Conservation (phyloP, 2,797 vertebrate genomes). For the Manis pentadactyla region DNA sequence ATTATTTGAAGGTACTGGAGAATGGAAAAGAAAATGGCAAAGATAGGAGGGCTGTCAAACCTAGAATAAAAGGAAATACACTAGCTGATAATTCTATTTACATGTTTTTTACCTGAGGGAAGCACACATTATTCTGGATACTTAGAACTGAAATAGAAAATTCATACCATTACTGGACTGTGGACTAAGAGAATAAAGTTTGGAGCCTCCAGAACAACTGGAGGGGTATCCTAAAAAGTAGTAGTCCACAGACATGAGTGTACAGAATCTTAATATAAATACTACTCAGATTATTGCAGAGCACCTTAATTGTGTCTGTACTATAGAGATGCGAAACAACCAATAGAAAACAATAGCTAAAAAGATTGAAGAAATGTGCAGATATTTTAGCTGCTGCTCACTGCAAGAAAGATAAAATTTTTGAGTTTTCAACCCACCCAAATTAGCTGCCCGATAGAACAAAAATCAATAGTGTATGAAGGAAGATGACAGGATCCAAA, state of each 20-base stretch:
- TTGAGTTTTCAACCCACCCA: not conserved
- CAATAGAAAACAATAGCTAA: not conserved
- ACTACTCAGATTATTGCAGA: not conserved
- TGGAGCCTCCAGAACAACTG: not conserved
- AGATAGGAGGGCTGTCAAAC: not conserved
- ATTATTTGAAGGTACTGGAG: not conserved
- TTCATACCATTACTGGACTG: not conserved
- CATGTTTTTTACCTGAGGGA: not conserved
- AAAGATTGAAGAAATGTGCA: not conserved
- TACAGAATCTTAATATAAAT: not conserved
- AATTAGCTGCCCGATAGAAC: not conserved
- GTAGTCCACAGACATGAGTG: not conserved
- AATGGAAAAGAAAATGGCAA: not conserved
- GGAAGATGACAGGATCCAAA: not conserved
- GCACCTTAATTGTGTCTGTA: not conserved
- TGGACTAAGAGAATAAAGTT: not conserved
- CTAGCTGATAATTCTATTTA: not conserved
- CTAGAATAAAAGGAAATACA: not conserved
- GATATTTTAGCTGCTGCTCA: not conserved
- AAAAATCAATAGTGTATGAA: not conserved
- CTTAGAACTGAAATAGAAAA: not conserved
- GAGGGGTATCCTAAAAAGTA: not conserved
- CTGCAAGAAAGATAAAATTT: not conserved
- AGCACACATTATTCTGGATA: not conserved
- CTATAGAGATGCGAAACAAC: not conserved